Evolutionary conservation across 2,113 vertebrate genomes (phyloP), one percentile per base, ranked within the genome.

Genomic region (Phylloscopus trochilus): DNA sequence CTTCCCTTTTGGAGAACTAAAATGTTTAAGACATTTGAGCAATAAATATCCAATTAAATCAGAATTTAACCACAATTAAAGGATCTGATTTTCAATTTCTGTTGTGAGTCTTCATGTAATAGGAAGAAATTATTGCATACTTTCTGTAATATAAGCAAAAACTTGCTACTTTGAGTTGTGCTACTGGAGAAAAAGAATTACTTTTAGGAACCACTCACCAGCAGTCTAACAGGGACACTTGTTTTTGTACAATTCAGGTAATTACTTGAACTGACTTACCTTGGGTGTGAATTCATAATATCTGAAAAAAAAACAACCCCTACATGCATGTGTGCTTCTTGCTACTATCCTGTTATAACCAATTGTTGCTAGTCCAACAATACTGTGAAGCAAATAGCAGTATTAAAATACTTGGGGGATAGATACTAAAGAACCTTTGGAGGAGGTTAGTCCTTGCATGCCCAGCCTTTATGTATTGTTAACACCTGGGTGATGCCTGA

Each of bases 401-500:
- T 47, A 69, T 60, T 82, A 62, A 93, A 91, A 62, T 53, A 18
- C 49, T 75, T 88, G 30, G 70, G 91, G 73, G 72, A 89, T 87
- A 67, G 93, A 95, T 95, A 95, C 94, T 72, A 93, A 76, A 92
- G 78, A 86, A 92, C 69, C 60, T 95, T 56, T 91, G 80, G 63
- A 95, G 88, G 83, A 94, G 88, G 96, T 96, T 96, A 89, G 97
- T 94, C 90, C 82, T 96, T 97, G 97, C 97, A 97, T 85, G 98
- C 97, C 97, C 97, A 85, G 83, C 75, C 93, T 96, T 95, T 93
- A 90, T 90, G 93, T 90, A 86, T 92, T 93, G 87, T 92, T 94
- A 91, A 96, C 97, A 97, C 97, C 98, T 98, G 98, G 96, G 90
- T 92, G 96, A 93, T 69, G 97, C 98, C 97, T 87, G 77, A 83